These are phyloP conservation scores for Eidolon dupreanum DNA, from an alignment of 2,797 vertebrate genomes.

Conservation along the genomic window DNA sequence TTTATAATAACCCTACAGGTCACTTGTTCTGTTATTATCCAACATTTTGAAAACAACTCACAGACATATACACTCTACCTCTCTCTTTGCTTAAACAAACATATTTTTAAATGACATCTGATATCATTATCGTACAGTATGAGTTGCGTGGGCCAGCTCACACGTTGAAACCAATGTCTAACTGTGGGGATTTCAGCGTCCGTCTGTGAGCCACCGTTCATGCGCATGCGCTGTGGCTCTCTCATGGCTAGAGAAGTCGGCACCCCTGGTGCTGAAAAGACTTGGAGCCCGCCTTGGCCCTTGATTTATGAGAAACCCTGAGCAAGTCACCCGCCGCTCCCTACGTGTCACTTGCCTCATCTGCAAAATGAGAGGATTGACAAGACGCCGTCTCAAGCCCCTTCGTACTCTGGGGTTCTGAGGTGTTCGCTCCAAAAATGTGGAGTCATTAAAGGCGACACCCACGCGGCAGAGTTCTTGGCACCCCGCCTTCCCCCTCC, in stretches of 20 bases:
- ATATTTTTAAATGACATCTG: neutral
- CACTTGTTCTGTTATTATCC: neutral
- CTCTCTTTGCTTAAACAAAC: neutral
- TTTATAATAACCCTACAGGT: neutral
- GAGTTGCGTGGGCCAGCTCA: neutral
- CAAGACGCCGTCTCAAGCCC: neutral
- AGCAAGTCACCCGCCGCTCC: neutral
- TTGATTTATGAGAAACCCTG: neutral
- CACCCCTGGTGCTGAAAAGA: neutral
- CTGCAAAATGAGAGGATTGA: neutral
- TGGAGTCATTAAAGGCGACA: neutral
- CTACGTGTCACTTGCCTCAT: fast-evolving
- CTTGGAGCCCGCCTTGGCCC: neutral
- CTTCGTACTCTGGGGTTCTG: neutral
- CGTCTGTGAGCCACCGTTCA: neutral
- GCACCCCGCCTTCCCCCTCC: neutral
- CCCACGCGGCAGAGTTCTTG: neutral
- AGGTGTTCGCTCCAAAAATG: neutral
- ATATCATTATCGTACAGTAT: neutral
- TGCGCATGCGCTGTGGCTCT: fast-evolving
- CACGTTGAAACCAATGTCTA: neutral
- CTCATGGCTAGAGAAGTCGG: neutral
- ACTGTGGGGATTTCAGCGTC: neutral
- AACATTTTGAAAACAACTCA: neutral
- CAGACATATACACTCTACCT: neutral